These are phyloP conservation scores for Zoanthus sociatus DNA, from an alignment of 92 coral and sea anemone species.

Conservation along the genomic window DNA sequence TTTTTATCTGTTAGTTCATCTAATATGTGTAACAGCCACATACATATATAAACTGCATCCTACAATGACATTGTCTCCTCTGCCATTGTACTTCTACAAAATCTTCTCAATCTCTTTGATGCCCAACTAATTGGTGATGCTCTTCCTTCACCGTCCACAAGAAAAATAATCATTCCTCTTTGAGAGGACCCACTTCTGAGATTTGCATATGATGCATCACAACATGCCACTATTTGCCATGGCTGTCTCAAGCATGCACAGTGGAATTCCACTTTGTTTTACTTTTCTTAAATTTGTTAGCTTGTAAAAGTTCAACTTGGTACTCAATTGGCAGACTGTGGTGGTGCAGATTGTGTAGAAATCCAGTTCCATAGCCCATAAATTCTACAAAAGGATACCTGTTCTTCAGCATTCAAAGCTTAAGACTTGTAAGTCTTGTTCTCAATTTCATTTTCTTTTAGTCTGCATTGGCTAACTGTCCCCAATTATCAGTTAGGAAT, in stretches of 20 bases:
- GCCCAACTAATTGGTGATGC: no score
- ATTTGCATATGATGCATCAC: constrained; percentile 46
- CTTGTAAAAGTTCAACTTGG: not conserved
- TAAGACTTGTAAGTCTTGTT: no score
- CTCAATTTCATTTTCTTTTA: not conserved
- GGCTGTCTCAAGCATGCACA: not conserved
- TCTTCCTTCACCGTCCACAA: not conserved
- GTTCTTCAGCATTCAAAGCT: no score
- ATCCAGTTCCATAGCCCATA: no score
- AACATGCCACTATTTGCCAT: constrained; percentile 24
- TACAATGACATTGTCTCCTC: no score
- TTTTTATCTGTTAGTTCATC: not conserved
- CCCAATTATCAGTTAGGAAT: not conserved
- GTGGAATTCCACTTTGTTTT: not conserved
- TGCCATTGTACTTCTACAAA: no score
- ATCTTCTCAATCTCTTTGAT: no score
- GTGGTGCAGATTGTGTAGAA: no score
- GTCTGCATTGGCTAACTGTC: not conserved
- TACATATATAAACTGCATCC: no score
- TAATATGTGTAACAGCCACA: no score
- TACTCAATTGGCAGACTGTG: no score
- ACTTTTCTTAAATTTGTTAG: not conserved
- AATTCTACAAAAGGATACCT: no score
- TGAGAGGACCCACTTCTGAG: constrained; percentile 45
- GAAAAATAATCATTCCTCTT: constrained; percentile 36